Evolutionary conservation across 2,113 vertebrate species (phyloP).

Genomic region (Bucco capensis): DNA sequence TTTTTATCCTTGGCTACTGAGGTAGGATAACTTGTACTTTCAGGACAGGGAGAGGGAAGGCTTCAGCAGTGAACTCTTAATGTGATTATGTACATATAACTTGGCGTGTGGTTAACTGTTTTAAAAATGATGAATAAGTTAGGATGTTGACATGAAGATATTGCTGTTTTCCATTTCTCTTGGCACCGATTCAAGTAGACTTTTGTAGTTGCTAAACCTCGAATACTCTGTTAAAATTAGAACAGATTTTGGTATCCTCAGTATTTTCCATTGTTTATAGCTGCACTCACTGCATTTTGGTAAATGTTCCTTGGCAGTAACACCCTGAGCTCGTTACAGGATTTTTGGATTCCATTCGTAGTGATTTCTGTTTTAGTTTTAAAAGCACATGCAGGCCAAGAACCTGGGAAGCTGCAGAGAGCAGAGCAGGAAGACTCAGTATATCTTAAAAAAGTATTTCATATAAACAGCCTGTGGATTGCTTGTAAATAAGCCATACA

Average conservation of each 20-base stretch:
- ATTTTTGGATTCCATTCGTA: background rate
- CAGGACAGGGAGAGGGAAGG: rapidly evolving
- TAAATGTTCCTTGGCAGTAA: constrained; percentile 17
- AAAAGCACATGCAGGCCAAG: background rate
- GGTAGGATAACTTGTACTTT: background rate
- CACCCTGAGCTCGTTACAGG: background rate
- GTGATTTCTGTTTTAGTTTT: background rate
- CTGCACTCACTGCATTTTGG: background rate
- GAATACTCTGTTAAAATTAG: constrained; percentile 38
- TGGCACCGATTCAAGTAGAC: background rate
- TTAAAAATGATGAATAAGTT: background rate
- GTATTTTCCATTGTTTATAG: constrained; percentile 50
- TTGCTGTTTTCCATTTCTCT: background rate
- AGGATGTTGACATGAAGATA: background rate
- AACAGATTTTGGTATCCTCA: background rate
- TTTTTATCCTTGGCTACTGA: background rate
- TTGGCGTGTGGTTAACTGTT: background rate
- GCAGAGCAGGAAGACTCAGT: background rate
- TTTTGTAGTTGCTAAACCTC: constrained; percentile 7
- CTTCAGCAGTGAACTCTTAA: background rate
- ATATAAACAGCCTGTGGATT: background rate
- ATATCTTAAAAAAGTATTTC: background rate
- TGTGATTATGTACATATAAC: background rate
- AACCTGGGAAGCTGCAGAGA: background rate
- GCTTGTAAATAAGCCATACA: constrained; percentile 4